These are phyloP conservation scores for Drosophila neocordata DNA, from an alignment of 1,140 invertebrate species.

Conservation along the genomic window DNA sequence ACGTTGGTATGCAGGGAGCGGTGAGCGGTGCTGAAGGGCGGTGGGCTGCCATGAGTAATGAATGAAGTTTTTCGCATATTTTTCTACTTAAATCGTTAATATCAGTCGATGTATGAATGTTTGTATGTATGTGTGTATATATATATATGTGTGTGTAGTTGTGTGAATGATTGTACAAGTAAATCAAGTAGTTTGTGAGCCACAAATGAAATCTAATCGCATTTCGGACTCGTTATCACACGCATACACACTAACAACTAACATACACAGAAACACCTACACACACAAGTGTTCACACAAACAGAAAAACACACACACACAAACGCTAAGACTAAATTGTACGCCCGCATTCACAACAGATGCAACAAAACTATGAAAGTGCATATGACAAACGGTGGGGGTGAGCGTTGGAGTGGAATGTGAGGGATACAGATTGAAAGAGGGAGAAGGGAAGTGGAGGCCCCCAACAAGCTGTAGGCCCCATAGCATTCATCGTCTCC, in stretches of 20 bases:
- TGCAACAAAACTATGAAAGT: constrained; percentile 38
- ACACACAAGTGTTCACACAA: constrained; percentile 19
- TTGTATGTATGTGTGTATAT: constrained; percentile 7
- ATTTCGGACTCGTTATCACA: constrained; percentile 64
- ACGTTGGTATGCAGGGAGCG: background rate
- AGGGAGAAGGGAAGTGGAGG: background rate
- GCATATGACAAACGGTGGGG: background rate
- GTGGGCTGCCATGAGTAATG: constrained; percentile 42
- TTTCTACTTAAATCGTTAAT: constrained; percentile 14
- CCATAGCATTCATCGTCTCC: background rate
- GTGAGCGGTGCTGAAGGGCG: background rate
- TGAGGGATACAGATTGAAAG: background rate
- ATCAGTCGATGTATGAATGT: background rate
- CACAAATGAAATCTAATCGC: constrained; percentile 73
- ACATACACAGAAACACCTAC: background rate
- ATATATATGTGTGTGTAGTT: constrained; percentile 23
- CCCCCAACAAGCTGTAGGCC: background rate
- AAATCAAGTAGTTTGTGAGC: constrained; percentile 32
- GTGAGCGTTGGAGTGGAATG: background rate
- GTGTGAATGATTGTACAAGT: background rate
- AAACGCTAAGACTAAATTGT: constrained; percentile 36
- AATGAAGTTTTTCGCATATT: constrained; percentile 59
- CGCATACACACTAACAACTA: constrained; percentile 32
- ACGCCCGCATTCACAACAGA: constrained; percentile 61
- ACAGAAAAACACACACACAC: constrained; percentile 15